phyloP scores from a whole-genome alignment of 2,113 vertebrate species.

The Pongo pygmaeus region DNA sequence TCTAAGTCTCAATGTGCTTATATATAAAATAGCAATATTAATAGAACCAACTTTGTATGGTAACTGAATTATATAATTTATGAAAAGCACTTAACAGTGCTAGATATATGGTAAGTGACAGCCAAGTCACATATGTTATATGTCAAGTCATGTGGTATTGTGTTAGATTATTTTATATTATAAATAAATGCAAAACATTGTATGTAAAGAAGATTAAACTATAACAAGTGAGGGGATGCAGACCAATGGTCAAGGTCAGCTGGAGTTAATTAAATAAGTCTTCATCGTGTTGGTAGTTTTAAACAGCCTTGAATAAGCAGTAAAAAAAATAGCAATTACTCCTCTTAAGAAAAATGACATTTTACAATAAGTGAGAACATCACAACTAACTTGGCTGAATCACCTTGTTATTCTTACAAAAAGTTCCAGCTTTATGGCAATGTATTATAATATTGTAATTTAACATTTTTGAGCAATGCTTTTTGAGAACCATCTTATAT shows the following conservation, averaged over 20 bases:
- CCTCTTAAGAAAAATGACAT: neutral
- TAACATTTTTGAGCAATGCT: neutral
- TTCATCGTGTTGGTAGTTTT: neutral
- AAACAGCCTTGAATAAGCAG: neutral
- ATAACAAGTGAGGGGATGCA: neutral
- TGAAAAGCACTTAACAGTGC: neutral
- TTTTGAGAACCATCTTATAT: neutral
- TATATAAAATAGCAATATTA: neutral
- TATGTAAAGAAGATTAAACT: neutral
- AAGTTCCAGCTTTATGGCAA: neutral
- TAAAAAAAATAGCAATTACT: neutral
- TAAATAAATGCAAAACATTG: neutral
- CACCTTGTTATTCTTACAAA: neutral
- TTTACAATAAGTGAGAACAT: neutral
- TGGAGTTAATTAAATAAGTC: slow-evolving; percentile 10
- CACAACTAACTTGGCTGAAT: neutral
- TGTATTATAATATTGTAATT: neutral
- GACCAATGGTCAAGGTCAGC: neutral
- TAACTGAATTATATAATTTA: neutral
- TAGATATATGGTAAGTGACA: neutral
- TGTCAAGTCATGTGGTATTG: neutral
- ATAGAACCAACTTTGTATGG: neutral
- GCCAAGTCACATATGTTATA: neutral
- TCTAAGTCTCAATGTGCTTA: neutral
- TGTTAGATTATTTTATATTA: neutral